Percentiles rank a stretch among this genome's conserved stretches.
These are phyloP conservation scores for Probaryconus sp. DNA, from an alignment of 1,140 invertebrate species.

Conservation along the genomic window DNA sequence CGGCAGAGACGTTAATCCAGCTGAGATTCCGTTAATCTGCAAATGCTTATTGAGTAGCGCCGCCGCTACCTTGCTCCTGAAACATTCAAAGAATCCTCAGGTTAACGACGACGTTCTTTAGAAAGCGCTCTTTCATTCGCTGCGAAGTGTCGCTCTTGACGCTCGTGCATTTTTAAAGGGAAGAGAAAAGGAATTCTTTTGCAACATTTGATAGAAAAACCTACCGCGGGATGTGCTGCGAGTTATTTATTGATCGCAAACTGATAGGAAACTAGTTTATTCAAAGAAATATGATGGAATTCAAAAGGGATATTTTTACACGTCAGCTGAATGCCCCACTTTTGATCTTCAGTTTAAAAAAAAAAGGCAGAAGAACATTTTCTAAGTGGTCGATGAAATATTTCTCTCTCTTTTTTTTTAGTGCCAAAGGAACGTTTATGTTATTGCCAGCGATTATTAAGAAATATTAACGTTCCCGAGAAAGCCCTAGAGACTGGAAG, in stretches of 20 bases:
- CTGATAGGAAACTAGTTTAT: slow-evolving; percentile 30
- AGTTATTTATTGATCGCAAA: slow-evolving; percentile 19
- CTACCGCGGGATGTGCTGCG: slow-evolving; percentile 14
- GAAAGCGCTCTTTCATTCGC: too few species aligned
- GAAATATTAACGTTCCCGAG: too few species aligned
- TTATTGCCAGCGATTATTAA: too few species aligned
- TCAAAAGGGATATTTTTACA: slow-evolving; percentile 19
- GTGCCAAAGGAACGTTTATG: too few species aligned
- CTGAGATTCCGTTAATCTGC: slow-evolving; percentile 90
- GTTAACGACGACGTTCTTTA: too few species aligned
- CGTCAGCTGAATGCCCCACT: background rate
- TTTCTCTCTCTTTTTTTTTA: too few species aligned
- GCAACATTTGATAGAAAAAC: slow-evolving; percentile 7
- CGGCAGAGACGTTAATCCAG: slow-evolving; percentile 81
- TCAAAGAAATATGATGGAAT: slow-evolving; percentile 16
- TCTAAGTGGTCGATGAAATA: too few species aligned
- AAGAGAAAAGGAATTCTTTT: background rate
- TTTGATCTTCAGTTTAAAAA: background rate
- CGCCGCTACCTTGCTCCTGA: slow-evolving; percentile 90
- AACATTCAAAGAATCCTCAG: slow-evolving; percentile 51
- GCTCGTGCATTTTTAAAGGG: background rate
- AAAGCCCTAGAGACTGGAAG: too few species aligned
- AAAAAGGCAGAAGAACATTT: too few species aligned
- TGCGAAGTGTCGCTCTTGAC: too few species aligned
- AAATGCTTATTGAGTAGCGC: slow-evolving; percentile 90